Conservation (phyloP, 1,140 invertebrate genomes). For the Globodera rostochiensis region DNA sequence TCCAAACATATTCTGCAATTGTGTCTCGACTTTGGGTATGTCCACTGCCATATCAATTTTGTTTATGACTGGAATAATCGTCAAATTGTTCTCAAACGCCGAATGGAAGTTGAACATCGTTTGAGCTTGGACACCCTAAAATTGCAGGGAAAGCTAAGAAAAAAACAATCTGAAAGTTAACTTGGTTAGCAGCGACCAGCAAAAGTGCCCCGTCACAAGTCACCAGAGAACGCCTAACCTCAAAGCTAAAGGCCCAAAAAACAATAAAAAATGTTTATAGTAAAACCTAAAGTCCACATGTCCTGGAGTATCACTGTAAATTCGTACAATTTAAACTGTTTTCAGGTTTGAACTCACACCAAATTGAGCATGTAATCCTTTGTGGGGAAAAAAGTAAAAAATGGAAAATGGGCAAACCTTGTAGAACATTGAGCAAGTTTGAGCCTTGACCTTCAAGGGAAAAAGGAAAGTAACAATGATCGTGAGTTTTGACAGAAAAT, state of each 20-base stretch:
- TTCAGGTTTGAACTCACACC: background rate
- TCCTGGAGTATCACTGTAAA: conserved; percentile 95
- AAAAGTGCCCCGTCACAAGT: conserved; percentile 93
- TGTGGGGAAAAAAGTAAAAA: background rate
- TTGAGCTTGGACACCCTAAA: conserved; percentile 86
- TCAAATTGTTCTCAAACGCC: conserved; percentile 80
- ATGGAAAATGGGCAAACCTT: conserved; percentile 40
- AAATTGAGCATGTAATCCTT: conserved; percentile 35
- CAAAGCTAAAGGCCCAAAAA: conserved; percentile 73
- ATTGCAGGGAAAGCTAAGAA: conserved; percentile 3
- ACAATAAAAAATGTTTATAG: background rate
- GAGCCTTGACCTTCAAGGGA: conserved; percentile 77
- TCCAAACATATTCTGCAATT: conserved; percentile 83
- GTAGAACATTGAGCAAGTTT: conserved; percentile 87
- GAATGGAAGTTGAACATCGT: conserved; percentile 95
- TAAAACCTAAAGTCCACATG: conserved; percentile 84
- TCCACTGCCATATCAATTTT: conserved; percentile 84
- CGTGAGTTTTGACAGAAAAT: no score
- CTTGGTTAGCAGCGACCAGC: conserved; percentile 90
- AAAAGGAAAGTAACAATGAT: background rate
- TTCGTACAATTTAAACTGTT: conserved; percentile 72
- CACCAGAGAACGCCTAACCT: conserved; percentile 81
- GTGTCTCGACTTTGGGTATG: conserved; percentile 67
- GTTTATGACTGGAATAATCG: conserved; percentile 89
- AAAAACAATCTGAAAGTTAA: conserved; percentile 51